These are phyloP conservation scores for Astropecten irregularis DNA, from an alignment of 53 echinoderm and acorn worm genomes.

Conservation along the genomic window DNA sequence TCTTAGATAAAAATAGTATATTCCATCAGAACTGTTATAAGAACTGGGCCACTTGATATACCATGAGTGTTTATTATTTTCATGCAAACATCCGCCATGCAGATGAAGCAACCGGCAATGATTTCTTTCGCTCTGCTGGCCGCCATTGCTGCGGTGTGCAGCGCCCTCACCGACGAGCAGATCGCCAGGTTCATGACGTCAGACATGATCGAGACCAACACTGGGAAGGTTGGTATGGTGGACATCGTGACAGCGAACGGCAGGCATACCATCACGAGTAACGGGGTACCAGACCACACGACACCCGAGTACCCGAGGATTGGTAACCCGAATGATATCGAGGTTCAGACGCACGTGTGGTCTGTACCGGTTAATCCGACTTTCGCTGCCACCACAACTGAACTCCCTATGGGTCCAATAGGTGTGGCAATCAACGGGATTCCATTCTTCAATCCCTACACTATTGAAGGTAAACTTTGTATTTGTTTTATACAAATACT, in stretches of 20 bases:
- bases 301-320: constrained; percentile 50
- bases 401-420: constrained; percentile 63
- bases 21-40: no score
- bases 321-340: constrained; percentile 29
- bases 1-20: no score
- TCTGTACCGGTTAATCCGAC: constrained; percentile 59
- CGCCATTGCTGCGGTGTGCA: not conserved
- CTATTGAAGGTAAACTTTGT: constrained; percentile 4
- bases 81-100: no score
- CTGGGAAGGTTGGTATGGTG: constrained; percentile 61
- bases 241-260: constrained; percentile 38
- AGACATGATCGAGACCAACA: constrained; percentile 56
- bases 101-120: no score
- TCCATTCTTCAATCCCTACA: constrained; percentile 79
- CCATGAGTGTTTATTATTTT: no score
- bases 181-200: constrained; percentile 25
- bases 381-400: constrained; percentile 28
- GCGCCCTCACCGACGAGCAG: constrained; percentile 38
- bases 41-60: no score
- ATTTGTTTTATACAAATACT: not conserved
- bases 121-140: not conserved
- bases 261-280: constrained; percentile 46
- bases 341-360: constrained; percentile 29
- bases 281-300: constrained; percentile 76
- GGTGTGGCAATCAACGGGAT: constrained; percentile 75